Evolutionary conservation across 2,888 invertebrate species (phyloP).

Genomic region (Protophormia terraenovae): DNA sequence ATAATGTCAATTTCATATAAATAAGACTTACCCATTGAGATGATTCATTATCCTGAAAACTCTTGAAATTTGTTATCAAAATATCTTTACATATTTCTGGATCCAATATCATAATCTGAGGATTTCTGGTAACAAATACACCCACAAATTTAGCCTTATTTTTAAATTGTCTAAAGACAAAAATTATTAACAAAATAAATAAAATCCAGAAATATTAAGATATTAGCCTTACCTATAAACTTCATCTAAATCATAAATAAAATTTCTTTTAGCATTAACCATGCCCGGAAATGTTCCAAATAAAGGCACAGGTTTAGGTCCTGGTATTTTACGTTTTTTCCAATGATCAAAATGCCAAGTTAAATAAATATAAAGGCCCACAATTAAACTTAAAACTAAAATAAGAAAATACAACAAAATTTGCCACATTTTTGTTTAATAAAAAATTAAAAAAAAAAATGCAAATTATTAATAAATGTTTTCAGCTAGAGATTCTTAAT

Average conservation of each 20-base stretch:
- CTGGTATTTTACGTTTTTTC: constrained; percentile 74
- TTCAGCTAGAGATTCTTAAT: background rate
- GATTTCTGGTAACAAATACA: constrained; percentile 78
- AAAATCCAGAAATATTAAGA: background rate
- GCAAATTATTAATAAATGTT: background rate
- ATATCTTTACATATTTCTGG: constrained; percentile 78
- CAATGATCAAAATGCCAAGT: constrained; percentile 79
- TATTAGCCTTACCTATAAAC: constrained; percentile 81
- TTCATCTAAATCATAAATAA: constrained; percentile 78
- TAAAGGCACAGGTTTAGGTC: constrained; percentile 78
- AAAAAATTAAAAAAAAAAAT: background rate
- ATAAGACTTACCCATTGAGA: constrained; percentile 70
- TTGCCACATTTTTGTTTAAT: background rate
- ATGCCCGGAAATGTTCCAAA: constrained; percentile 76
- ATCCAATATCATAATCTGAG: constrained; percentile 79
- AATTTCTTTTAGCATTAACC: constrained; percentile 74
- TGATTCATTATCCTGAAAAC: constrained; percentile 77
- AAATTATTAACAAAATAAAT: background rate
- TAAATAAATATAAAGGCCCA: constrained; percentile 69
- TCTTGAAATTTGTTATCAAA: constrained; percentile 80
- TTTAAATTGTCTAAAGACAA: constrained; percentile 72
- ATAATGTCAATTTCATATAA: too few relatives aligned
- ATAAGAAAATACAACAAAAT: background rate
- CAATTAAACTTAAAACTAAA: background rate
- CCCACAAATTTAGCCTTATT: constrained; percentile 76